Base-by-base conservation (phyloP, 92 coral and sea anemone genomes). In the Phymanthus crucifer region DNA sequence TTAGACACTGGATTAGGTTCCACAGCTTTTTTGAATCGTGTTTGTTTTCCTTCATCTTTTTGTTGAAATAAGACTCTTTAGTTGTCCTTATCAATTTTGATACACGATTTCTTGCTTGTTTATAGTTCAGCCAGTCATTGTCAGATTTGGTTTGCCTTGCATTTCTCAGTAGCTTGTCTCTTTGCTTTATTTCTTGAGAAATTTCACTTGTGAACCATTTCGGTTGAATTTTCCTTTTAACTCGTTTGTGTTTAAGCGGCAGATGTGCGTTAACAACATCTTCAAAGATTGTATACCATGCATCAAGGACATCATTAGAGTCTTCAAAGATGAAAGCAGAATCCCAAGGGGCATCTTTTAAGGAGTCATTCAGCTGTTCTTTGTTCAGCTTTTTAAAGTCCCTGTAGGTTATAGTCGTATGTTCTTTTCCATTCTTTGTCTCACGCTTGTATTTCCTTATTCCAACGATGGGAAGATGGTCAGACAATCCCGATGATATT, bases 201-300 rank as follows among this genome's bases (percentile, higher is more conserved):
- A 85, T 80, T 1, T 73, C n/a, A 32, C n/a, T n/a, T 27, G 79
- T 82, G 71, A 87, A 87, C 91, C 88, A 88, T 38, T 88, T 88
- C 3, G 90, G 87, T 35, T 86, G 77, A 6, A 40, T 72, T 35
- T 56, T 75, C 31, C 66, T 64, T 66, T 77, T 74, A 0, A 85
- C 89, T 13, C 77, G 71, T 54, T 85, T 85, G 11, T 71, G 69
- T 85, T 80, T 80, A 34, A 85, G 45, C 26, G 89, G 89, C 14
- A 81, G 90, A 27, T 81, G 48, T 40, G 64, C 82, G 74, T 85
- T 38, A 38, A 87, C 68, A 1, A 82, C 73, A 69, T n/a, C 83
- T 19, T 82, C 75, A 21, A 87, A 87, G 9, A 87, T 52, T 18
- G 82, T 72, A 35, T 87, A 87, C 90, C 87, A 77, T 13, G 90